Evolutionary conservation across 1,140 invertebrate genomes (phyloP).

Genomic region (Aphaenogaster floridana): DNA sequence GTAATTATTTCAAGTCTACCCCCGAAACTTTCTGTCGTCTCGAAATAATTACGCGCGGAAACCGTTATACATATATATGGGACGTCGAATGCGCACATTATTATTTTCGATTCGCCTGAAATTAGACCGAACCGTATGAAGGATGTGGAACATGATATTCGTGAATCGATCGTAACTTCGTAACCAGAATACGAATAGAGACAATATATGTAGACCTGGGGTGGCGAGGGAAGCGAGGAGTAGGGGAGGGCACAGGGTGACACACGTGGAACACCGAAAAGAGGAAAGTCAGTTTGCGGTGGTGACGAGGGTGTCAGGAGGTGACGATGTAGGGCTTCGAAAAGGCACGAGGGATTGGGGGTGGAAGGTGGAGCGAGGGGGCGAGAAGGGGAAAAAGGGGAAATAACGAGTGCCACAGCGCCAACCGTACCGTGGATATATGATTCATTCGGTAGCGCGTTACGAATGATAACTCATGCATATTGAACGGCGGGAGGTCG

Average conservation of each 20-base stretch:
- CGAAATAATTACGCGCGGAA: neutral
- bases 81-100: neutral
- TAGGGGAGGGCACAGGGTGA: neutral
- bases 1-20: neutral
- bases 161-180: constrained; percentile 13
- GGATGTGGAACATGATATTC: neutral
- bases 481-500: constrained; percentile 66
- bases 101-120: constrained; percentile 5
- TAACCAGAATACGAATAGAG: neutral
- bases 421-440: constrained; percentile 41
- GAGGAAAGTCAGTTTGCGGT: constrained; percentile 20
- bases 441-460: constrained; percentile 69
- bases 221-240: neutral
- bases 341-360: neutral
- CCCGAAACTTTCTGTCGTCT: neutral
- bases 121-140: neutral
- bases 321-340: neutral
- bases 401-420: constrained; percentile 46
- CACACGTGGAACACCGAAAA: neutral
- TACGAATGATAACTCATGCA: constrained; percentile 74
- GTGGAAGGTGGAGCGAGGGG: no score
- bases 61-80: neutral
- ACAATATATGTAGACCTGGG: neutral
- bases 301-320: neutral
- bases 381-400: neutral